phyloP scores from a whole-genome alignment of 2,113 vertebrate genomes.

The Pheucticus melanocephalus region DNA sequence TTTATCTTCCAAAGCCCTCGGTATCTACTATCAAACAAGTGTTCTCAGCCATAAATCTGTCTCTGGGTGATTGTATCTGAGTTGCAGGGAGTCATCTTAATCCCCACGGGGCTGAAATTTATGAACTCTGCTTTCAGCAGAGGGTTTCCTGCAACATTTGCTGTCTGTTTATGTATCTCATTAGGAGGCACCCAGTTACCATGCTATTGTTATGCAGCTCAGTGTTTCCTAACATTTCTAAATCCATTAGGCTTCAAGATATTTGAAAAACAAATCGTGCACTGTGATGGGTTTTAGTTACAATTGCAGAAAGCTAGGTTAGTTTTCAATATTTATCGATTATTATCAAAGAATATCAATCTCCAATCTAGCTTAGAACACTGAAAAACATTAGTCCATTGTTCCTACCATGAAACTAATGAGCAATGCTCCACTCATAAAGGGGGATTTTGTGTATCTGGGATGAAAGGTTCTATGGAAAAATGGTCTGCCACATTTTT shows the following conservation, averaged over 20 bases:
- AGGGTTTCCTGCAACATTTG: neutral
- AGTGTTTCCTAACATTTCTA: neutral
- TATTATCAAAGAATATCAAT: neutral
- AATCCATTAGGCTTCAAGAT: neutral
- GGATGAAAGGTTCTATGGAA: neutral
- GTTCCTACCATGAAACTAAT: neutral
- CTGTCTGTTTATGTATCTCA: neutral
- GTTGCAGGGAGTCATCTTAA: slow-evolving; percentile 14
- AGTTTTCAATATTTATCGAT: neutral
- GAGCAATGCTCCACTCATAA: neutral
- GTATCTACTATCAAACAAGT: slow-evolving; percentile 4
- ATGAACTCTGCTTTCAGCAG: slow-evolving; percentile 7
- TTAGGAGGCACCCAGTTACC: neutral
- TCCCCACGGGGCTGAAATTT: neutral
- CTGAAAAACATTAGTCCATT: neutral
- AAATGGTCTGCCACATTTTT: neutral
- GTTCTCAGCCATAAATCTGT: slow-evolving; percentile 10
- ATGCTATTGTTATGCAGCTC: neutral
- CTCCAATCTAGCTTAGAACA: neutral
- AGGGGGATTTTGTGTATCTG: neutral
- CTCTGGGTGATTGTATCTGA: neutral
- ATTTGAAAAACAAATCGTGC: neutral
- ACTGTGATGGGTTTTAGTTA: neutral
- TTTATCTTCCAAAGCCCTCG: neutral
- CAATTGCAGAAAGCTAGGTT: neutral